Percentiles rank a stretch among this genome's conserved stretches.
These are phyloP conservation scores for Tinamus major DNA, from an alignment of 2,797 vertebrate species.

Conservation along the genomic window DNA sequence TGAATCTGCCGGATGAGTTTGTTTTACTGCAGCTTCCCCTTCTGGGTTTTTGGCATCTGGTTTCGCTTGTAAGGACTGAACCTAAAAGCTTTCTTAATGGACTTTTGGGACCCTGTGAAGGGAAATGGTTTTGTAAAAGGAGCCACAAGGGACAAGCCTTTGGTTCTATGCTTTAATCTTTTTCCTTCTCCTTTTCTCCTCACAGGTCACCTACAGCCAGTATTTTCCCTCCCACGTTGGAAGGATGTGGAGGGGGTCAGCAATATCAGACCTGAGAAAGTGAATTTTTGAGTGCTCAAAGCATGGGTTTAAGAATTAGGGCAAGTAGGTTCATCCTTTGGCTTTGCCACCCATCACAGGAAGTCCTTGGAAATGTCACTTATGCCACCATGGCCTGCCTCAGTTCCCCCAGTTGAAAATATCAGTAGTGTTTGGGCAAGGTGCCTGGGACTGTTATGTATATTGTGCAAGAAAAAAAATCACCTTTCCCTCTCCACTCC, in stretches of 20 bases:
- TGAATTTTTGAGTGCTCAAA: rapidly evolving
- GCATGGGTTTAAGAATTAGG: not conserved
- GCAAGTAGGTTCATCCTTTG: rapidly evolving
- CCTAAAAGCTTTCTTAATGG: slow-evolving; percentile 24
- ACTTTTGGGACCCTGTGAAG: not conserved
- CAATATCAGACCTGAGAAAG: not conserved
- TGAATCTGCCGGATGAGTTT: not conserved
- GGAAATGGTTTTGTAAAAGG: not conserved
- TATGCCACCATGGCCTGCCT: not conserved
- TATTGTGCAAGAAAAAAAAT: not conserved
- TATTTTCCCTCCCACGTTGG: not conserved
- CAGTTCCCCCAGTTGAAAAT: not conserved
- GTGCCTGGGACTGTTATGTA: not conserved
- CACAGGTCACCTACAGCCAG: not conserved
- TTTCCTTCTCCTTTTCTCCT: not conserved
- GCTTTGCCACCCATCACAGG: rapidly evolving
- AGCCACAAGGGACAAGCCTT: not conserved
- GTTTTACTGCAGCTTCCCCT: not conserved
- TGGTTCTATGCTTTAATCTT: slow-evolving; percentile 31
- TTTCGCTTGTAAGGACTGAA: not conserved
- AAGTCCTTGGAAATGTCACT: not conserved
- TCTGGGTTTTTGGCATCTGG: not conserved
- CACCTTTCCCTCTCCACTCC: not conserved
- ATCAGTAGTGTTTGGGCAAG: rapidly evolving
- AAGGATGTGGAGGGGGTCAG: not conserved